Base-by-base conservation (phyloP, 2,888 invertebrate species). In the Andricus quercusramuli region DNA sequence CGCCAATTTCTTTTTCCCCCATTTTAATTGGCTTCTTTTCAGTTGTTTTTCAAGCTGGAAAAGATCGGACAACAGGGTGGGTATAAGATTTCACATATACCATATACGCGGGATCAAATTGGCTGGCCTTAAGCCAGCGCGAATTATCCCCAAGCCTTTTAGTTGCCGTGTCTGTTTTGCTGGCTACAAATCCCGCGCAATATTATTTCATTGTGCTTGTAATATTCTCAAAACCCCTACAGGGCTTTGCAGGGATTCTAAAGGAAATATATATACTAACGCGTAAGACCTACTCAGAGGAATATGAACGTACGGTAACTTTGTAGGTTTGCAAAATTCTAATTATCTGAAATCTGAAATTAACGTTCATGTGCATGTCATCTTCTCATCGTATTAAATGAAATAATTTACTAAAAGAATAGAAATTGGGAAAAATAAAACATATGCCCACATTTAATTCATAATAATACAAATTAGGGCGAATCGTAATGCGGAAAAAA, bases 101-200 rank as follows among this genome's bases (percentile, higher is more conserved):
- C 87, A 86, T 86, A 85, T 87, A 86, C 84, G 85, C 81, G 83
- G 87, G 89, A 91, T 89, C 91, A 90, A 91, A 91, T 91, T 90
- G 91, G 90, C 86, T 88, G 88, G 86, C 88, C 89, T 89, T 91
- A 91, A 92, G 90, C 92, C 91, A 89, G 88, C 87, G 90, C 90
- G 90, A 90, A 91, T 92, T 91, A 91, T 90, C 89, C 88, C 78
- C 74, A 92, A 92, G 91, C 92, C 92, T 90, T 91, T 90, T 92
- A 90, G 89, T 89, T 88, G 89, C 83, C 87, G 87, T 89, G 88
- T 87, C 86, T 88, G 87, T 90, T 89, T 89, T 88, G 88, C 91
- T 87, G 79, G 83, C 83, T 82, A 83, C 84, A 86, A 47, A 85
- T 83, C 85, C 79, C 47, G 62, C 29, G 62, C 85, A 84, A 87